phyloP scores from a whole-genome alignment of 2,797 vertebrate species.

The Spinus pinus region DNA sequence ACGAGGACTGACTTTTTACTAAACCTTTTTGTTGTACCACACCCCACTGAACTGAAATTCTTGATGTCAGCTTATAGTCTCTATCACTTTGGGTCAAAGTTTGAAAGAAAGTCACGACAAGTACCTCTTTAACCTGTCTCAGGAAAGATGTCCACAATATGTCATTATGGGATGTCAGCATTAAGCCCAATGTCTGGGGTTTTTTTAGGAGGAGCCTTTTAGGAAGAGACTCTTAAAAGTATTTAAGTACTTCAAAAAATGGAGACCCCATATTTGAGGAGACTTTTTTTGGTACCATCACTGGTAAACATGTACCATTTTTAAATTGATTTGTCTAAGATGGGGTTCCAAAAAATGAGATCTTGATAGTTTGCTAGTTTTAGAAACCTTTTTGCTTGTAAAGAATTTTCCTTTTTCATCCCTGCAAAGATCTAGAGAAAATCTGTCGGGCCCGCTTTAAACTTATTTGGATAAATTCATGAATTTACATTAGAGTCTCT shows the following conservation, averaged over 20 bases:
- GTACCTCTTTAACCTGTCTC: neutral
- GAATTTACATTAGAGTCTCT: neutral
- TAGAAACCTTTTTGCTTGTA: neutral
- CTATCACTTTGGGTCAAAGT: neutral
- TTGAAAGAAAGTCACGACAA: neutral
- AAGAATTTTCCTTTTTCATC: neutral
- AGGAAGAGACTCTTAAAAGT: neutral
- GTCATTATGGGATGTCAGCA: neutral
- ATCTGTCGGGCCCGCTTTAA: neutral
- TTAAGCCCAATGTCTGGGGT: neutral
- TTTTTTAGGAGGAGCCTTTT: neutral
- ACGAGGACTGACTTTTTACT: neutral
- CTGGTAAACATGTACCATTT: neutral
- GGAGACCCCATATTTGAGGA: neutral
- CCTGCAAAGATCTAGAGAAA: neutral
- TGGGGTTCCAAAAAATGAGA: neutral
- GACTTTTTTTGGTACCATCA: neutral
- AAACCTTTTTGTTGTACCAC: neutral
- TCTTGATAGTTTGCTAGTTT: constrained; percentile 7
- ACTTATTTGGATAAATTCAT: neutral
- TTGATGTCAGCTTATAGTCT: neutral
- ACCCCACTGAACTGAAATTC: neutral
- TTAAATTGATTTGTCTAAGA: neutral
- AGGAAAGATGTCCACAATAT: neutral
- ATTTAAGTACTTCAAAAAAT: neutral